A percentile compares a stretch with the other conserved stretches of the same genome.
Evolutionary conservation across 2,113 vertebrate species (phyloP).

Genomic region (Phalacrocorax brasilianus): DNA sequence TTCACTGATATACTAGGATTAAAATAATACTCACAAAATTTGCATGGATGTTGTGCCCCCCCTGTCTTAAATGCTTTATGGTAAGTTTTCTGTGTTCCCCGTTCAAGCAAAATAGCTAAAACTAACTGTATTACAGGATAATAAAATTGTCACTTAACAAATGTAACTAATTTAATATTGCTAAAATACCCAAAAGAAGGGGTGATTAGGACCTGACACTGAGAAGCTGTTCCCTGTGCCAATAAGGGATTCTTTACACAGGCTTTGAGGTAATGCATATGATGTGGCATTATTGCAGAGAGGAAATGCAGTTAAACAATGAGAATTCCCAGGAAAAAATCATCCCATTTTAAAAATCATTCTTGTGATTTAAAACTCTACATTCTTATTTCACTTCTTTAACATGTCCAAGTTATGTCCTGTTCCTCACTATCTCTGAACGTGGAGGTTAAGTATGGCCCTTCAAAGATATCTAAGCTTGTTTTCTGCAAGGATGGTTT

Average conservation of each 20-base stretch:
- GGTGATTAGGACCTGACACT: neutral
- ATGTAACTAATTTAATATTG: neutral
- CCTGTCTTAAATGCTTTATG: neutral
- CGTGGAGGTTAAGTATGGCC: neutral
- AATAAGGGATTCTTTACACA: neutral
- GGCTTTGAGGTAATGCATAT: neutral
- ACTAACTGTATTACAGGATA: neutral
- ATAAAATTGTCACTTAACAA: neutral
- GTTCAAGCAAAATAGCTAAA: neutral
- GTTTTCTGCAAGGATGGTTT: neutral
- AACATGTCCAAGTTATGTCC: neutral
- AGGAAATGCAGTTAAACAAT: neutral
- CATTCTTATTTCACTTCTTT: neutral
- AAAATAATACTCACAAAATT: neutral
- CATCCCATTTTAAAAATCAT: neutral
- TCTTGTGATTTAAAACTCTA: neutral
- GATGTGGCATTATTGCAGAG: neutral
- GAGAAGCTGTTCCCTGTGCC: neutral
- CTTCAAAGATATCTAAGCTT: neutral
- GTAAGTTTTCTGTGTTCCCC: neutral
- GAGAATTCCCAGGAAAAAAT: neutral
- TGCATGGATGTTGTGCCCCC: neutral
- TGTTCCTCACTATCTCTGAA: neutral
- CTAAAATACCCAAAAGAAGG: neutral
- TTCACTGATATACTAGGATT: neutral